Evolutionary conservation across 2,113 vertebrate genomes (phyloP).

Genomic region (Meles meles): DNA sequence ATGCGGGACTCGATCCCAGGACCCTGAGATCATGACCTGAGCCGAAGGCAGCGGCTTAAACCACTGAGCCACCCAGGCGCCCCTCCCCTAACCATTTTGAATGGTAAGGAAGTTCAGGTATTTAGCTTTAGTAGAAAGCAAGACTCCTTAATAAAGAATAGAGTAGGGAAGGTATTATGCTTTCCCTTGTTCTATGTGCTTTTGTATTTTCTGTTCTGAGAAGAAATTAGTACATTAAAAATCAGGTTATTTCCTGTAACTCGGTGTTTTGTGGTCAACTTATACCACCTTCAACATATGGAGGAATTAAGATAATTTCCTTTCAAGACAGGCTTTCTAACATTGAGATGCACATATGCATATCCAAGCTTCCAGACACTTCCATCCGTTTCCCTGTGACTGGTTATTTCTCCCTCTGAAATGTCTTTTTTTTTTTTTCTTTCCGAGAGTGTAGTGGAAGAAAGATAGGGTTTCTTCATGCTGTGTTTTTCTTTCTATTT

Average conservation of each 20-base stretch:
- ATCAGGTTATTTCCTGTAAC: not conserved
- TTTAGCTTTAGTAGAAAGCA: not conserved
- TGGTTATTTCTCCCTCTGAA: constrained; percentile 20
- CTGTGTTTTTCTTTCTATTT: constrained; percentile 76
- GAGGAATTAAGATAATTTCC: not conserved
- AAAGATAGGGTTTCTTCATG: constrained; percentile 43
- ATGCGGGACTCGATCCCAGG: no score
- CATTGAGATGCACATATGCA: not conserved
- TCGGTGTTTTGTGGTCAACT: not conserved
- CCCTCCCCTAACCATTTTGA: not conserved
- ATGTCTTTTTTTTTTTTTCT: not conserved
- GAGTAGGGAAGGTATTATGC: not conserved
- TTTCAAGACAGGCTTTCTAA: not conserved
- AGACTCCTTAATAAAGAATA: not conserved
- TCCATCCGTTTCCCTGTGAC: not conserved
- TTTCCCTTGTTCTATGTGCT: not conserved
- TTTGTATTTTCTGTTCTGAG: not conserved
- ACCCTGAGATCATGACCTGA: no score
- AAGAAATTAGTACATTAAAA: not conserved
- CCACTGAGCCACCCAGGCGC: no score
- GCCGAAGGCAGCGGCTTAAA: no score
- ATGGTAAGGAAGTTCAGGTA: not conserved
- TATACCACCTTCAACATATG: not conserved
- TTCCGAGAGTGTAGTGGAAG: not conserved
- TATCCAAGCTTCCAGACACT: not conserved